phyloP scores from a whole-genome alignment of 2,797 vertebrate species.

The Bradypodion pumilum region DNA sequence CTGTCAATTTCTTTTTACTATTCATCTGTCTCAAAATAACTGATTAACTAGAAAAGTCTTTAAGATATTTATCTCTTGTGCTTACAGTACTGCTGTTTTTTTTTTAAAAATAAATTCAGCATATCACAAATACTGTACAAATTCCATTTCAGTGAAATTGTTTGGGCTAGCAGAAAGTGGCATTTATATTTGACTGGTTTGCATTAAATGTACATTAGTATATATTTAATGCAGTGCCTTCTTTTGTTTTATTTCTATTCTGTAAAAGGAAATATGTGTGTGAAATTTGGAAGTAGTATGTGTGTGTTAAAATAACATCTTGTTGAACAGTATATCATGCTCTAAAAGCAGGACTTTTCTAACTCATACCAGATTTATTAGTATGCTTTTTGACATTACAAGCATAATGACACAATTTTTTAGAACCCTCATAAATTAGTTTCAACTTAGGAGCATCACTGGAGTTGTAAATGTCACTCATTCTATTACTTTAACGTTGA shows the following conservation, averaged over 20 bases:
- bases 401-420: constrained; percentile 17
- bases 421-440: constrained; percentile 27
- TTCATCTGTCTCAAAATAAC: constrained; percentile 33
- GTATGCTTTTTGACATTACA: constrained; percentile 1
- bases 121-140: neutral
- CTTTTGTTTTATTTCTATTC: neutral
- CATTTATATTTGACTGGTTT: neutral
- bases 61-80: constrained; percentile 25
- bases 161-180: neutral
- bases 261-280: constrained; percentile 19
- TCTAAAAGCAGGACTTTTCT: constrained; percentile 26
- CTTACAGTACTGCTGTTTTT: constrained; percentile 21
- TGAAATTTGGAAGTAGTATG: constrained; percentile 14
- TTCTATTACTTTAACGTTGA: neutral
- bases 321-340: constrained; percentile 12
- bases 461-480: neutral
- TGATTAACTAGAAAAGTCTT: no score
- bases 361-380: constrained; percentile 32
- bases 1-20: no score
- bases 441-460: neutral
- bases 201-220: neutral
- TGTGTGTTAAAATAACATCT: constrained; percentile 9
- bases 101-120: constrained; percentile 8
- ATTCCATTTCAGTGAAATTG: neutral
- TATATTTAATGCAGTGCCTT: neutral